Conservation (phyloP, 2,888 invertebrate genomes). For the Macrosoma leucophasiata region DNA sequence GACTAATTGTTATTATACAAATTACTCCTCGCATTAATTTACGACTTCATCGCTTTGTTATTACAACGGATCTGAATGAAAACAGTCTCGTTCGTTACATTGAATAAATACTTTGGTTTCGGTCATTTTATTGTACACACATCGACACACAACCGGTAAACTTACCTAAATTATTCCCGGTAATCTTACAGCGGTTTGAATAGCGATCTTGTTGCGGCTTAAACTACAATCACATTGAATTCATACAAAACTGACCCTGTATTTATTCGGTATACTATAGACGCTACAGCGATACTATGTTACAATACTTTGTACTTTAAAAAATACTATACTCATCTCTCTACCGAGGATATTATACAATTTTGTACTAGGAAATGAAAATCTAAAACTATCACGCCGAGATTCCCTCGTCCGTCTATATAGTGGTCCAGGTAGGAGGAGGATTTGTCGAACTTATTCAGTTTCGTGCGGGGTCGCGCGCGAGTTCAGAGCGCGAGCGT, state of each 20-base stretch:
- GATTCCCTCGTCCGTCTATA: slow-evolving; percentile 59
- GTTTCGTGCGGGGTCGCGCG: slow-evolving; percentile 61
- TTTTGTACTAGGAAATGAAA: slow-evolving; percentile 62
- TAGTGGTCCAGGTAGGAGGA: slow-evolving; percentile 74
- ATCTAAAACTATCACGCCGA: slow-evolving; percentile 38
- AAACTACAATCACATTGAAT: slow-evolving; percentile 75
- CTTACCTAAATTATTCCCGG: slow-evolving; percentile 63
- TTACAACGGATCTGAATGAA: too few relatives aligned
- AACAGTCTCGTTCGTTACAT: too few relatives aligned
- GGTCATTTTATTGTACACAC: too few relatives aligned
- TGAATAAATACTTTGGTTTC: too few relatives aligned
- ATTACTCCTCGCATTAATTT: too few relatives aligned
- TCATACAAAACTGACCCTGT: slow-evolving; percentile 76
- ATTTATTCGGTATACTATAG: slow-evolving; percentile 68
- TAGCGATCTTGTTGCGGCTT: slow-evolving; percentile 63
- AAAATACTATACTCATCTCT: slow-evolving; percentile 59
- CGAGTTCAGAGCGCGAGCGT: slow-evolving; percentile 47
- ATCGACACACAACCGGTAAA: too few relatives aligned
- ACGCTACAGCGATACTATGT: slow-evolving; percentile 61
- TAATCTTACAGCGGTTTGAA: slow-evolving; percentile 63
- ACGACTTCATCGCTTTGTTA: too few relatives aligned
- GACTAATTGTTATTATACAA: too few relatives aligned
- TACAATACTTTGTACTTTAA: slow-evolving; percentile 74
- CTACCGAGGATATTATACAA: slow-evolving; percentile 61
- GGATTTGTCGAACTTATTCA: slow-evolving; percentile 76